A percentile compares a stretch with the other conserved stretches of the same genome.
phyloP scores from a whole-genome alignment of 2,888 invertebrate genomes.

The Melanophora roralis region DNA sequence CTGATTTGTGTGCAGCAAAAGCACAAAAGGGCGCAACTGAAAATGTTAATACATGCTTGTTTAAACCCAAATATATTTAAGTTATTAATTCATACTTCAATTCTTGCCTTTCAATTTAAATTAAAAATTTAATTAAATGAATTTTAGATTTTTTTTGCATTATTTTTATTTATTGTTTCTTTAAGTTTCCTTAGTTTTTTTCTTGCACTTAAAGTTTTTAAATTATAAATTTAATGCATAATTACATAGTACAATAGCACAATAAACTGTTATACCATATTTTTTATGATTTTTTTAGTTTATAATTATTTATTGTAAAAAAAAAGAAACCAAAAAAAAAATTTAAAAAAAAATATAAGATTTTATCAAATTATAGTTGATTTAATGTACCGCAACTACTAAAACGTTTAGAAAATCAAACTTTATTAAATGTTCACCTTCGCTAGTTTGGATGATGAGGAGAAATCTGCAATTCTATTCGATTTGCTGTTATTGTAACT shows the following conservation, averaged over 20 bases:
- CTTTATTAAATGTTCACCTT: conserved; percentile 70
- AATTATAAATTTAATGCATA: conserved; percentile 16
- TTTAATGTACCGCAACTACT: conserved; percentile 60
- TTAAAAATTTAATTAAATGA: too few species aligned
- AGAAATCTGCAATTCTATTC: conserved; percentile 71
- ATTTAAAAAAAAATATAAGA: neutral
- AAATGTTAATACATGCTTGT: too few species aligned
- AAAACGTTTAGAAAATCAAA: conserved; percentile 54
- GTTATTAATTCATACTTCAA: neutral
- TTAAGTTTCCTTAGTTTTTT: too few species aligned
- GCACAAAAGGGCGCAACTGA: too few species aligned
- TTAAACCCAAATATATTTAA: too few species aligned
- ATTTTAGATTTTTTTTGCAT: too few species aligned
- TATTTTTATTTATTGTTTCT: too few species aligned
- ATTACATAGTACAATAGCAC: conserved; percentile 16
- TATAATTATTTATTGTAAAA: neutral
- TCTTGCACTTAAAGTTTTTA: conserved; percentile 14
- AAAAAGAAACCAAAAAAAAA: conserved; percentile 1
- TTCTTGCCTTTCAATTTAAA: neutral
- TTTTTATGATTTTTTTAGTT: neutral
- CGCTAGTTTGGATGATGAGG: conserved; percentile 76
- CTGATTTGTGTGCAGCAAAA: too few species aligned
- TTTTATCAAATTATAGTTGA: conserved; percentile 53
- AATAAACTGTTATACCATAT: neutral
- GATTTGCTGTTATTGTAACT: conserved; percentile 15